These are phyloP conservation scores for Nasonia oneida DNA, from an alignment of 2,888 invertebrate genomes.

Conservation along the genomic window DNA sequence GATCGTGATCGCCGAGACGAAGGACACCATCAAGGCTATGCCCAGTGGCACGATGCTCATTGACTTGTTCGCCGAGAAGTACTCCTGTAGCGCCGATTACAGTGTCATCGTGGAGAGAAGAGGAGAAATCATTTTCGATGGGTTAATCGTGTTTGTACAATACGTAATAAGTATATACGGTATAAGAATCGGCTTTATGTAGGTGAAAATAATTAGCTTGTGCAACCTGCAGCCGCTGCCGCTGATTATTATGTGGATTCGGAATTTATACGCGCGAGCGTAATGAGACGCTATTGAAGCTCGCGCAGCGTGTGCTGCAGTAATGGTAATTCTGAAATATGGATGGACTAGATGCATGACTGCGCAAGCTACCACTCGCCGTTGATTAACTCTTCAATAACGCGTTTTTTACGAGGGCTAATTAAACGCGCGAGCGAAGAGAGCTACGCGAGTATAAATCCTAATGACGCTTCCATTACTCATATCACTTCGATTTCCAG, in stretches of 20 bases:
- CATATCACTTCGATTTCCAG: neutral
- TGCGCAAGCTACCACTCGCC: neutral
- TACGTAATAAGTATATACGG: neutral
- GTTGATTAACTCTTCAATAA: conserved; percentile 8
- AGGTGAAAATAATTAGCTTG: conserved; percentile 8
- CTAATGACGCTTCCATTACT: neutral
- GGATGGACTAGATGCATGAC: conserved; percentile 5
- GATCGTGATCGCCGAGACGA: conserved; percentile 94
- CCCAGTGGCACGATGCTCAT: conserved; percentile 91
- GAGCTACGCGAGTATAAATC: neutral
- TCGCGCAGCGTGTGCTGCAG: neutral
- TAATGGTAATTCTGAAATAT: conserved; percentile 2
- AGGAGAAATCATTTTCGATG: neutral
- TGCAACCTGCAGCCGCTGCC: neutral
- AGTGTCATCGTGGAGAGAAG: neutral
- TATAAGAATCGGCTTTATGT: neutral
- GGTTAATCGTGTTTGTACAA: neutral
- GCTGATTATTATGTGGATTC: neutral
- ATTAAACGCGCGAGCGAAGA: neutral
- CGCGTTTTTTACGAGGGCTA: neutral
- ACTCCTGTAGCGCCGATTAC: conserved; percentile 83
- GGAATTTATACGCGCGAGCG: neutral
- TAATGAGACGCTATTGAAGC: neutral
- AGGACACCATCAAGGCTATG: conserved; percentile 95
- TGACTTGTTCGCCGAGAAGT: conserved; percentile 89